Percentiles rank a stretch among this genome's conserved stretches.
These are phyloP conservation scores for Lasioglossum baleicum DNA, from an alignment of 1,140 invertebrate species.

Conservation along the genomic window DNA sequence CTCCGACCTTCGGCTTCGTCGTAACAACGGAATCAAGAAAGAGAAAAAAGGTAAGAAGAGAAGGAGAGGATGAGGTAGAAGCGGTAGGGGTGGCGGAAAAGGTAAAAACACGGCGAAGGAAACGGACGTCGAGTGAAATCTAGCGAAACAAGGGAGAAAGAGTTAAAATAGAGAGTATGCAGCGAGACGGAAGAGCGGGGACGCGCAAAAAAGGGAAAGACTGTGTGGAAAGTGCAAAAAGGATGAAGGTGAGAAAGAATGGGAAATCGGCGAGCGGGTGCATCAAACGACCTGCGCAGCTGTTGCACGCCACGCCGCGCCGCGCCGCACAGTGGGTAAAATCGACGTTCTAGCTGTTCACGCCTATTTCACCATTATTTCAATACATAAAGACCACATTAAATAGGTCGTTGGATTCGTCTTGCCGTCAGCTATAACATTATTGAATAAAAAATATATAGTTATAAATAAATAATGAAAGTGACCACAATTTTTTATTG, in stretches of 20 bases:
- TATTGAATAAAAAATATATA: too few relatives aligned
- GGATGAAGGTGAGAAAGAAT: neutral
- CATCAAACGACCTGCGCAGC: constrained; percentile 6
- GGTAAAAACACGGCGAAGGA: too few relatives aligned
- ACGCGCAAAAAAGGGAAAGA: neutral
- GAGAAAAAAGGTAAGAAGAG: neutral
- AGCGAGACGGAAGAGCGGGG: neutral
- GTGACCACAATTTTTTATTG: too few relatives aligned
- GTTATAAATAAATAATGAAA: too few relatives aligned
- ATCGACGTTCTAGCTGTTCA: too few relatives aligned
- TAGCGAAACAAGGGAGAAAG: neutral
- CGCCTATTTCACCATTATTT: too few relatives aligned
- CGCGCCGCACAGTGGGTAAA: too few relatives aligned
- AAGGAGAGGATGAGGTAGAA: neutral
- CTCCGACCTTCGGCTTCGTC: too few relatives aligned
- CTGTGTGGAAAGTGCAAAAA: neutral
- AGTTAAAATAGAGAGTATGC: neutral
- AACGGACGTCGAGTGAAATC: neutral
- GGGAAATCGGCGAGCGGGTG: neutral
- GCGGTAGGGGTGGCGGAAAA: neutral
- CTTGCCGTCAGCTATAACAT: too few relatives aligned
- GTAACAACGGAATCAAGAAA: too few relatives aligned
- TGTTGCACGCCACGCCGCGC: neutral
- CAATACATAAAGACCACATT: too few relatives aligned
- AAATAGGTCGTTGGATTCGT: too few relatives aligned